Percentiles rank a stretch among this genome's conserved stretches.
These are phyloP conservation scores for Petaurus breviceps DNA, from an alignment of 2,113 vertebrate genomes.

Conservation along the genomic window DNA sequence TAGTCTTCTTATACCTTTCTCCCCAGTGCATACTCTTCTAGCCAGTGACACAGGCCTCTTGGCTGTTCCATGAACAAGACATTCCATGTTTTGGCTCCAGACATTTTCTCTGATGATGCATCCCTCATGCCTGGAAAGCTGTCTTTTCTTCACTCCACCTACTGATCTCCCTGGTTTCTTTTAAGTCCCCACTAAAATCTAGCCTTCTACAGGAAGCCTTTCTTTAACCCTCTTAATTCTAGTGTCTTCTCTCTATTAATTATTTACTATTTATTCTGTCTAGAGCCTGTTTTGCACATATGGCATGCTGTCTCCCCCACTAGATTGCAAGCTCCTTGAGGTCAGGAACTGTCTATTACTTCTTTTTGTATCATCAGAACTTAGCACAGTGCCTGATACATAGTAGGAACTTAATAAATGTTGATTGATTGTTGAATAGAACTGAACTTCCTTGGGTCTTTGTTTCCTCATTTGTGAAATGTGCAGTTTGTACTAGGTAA, in stretches of 20 bases:
- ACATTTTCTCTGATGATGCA: no score
- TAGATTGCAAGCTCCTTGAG: not conserved
- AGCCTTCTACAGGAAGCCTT: not conserved
- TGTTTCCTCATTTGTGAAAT: not conserved
- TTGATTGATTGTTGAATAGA: not conserved
- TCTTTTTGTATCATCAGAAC: not conserved
- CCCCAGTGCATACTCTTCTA: not conserved
- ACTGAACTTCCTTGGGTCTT: not conserved
- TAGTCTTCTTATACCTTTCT: no score
- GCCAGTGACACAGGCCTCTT: not conserved
- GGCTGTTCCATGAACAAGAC: not conserved
- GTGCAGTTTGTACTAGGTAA: not conserved
- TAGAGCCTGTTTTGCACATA: not conserved
- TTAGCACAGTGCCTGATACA: not conserved
- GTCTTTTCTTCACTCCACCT: not conserved
- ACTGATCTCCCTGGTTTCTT: not conserved
- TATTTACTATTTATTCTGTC: not conserved
- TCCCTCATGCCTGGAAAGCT: not conserved
- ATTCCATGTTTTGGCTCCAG: not conserved
- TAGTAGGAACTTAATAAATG: not conserved
- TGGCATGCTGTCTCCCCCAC: not conserved
- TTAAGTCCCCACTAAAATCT: not conserved
- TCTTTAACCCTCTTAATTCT: not conserved
- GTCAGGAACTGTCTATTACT: not conserved
- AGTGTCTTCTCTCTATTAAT: not conserved